Percentiles rank a stretch among this genome's conserved stretches.
These are phyloP conservation scores for Alsophila aescularia DNA, from an alignment of 2,888 invertebrate genomes.

Conservation along the genomic window DNA sequence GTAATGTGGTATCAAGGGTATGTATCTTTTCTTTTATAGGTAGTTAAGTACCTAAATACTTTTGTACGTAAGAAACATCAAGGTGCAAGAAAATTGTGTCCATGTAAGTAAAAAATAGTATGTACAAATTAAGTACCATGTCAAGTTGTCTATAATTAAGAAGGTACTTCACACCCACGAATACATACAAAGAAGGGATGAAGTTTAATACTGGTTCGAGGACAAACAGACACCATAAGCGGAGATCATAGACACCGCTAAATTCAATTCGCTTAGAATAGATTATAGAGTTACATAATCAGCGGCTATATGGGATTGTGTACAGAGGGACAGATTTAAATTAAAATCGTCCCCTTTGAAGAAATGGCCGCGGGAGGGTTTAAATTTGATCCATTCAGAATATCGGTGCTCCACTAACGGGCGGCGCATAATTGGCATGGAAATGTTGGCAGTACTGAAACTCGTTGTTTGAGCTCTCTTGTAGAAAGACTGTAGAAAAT, in stretches of 20 bases:
- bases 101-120: no score
- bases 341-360: constrained; percentile 74
- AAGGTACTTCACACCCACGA: no score
- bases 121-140: no score
- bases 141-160: no score
- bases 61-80: no score
- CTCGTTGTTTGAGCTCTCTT: not conserved
- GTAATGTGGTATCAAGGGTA: no score
- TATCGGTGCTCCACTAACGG: constrained; percentile 62
- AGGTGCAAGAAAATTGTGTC: no score
- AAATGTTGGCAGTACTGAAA: constrained; percentile 1
- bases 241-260: constrained; percentile 32
- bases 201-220: not conserved
- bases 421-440: constrained; percentile 64
- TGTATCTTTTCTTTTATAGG: no score
- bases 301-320: constrained; percentile 37
- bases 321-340: constrained; percentile 66
- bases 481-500: no score
- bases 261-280: constrained; percentile 13
- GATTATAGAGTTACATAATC: constrained; percentile 21
- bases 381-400: constrained; percentile 72
- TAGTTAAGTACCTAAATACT: no score
- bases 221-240: constrained; percentile 31
- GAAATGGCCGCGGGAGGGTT: constrained; percentile 64
- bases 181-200: not conserved